Percentiles rank a stretch among this genome's conserved stretches.
These are phyloP conservation scores for Trachelus iudaicus DNA, from an alignment of 2,888 invertebrate genomes.

Conservation along the genomic window DNA sequence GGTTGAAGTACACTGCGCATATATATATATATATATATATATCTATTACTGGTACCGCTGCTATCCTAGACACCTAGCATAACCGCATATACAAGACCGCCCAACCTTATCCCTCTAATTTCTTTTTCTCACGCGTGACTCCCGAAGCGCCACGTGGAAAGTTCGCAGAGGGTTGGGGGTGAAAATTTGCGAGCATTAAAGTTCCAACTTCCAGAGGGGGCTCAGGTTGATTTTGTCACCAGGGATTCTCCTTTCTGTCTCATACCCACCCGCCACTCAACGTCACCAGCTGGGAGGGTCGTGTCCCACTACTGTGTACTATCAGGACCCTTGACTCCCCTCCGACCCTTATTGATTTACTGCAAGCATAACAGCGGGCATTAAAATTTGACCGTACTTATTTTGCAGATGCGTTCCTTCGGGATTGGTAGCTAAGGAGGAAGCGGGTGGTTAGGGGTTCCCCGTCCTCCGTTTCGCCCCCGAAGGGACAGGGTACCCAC, in stretches of 20 bases:
- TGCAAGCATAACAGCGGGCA: conserved; percentile 11
- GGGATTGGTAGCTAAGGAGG: background rate
- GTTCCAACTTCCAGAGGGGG: background rate
- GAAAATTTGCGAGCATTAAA: background rate
- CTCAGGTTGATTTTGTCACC: background rate
- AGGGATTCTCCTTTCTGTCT: background rate
- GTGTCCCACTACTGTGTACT: background rate
- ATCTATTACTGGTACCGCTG: background rate
- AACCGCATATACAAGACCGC: background rate
- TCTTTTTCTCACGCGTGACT: background rate
- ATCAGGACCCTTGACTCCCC: background rate
- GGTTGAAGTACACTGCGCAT: background rate
- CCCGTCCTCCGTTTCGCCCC: background rate
- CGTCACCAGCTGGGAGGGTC: conserved; percentile 2
- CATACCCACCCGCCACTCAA: background rate
- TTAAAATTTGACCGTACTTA: conserved; percentile 29
- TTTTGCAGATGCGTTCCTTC: conserved; percentile 16
- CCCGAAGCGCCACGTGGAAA: background rate
- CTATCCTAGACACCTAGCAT: background rate
- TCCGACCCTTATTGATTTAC: conserved; percentile 21
- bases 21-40: background rate
- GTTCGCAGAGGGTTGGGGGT: background rate
- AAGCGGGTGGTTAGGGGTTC: background rate
- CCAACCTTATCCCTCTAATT: background rate
- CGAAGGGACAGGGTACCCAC: background rate